A percentile compares a stretch with the other conserved stretches of the same genome.
Evolutionary conservation across 2,113 vertebrate species (phyloP).

Genomic region (Marmota flaviventris): DNA sequence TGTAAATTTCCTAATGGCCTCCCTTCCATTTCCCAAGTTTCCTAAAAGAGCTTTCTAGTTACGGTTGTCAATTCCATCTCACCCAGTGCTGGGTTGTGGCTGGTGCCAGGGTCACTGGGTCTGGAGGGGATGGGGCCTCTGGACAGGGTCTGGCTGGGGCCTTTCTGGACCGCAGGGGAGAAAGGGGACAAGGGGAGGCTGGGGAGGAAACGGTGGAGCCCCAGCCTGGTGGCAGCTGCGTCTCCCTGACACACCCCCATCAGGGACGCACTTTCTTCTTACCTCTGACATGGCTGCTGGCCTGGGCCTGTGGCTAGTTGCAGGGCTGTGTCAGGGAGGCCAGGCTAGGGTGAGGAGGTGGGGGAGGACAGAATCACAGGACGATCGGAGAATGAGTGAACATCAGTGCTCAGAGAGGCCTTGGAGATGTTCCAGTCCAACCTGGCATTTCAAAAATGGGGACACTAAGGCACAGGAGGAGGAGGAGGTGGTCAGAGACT

Average conservation of each 20-base stretch:
- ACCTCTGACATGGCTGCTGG: fast-evolving
- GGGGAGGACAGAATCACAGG: not conserved
- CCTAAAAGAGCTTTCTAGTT: conserved; percentile 85
- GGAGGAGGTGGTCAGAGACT: not conserved
- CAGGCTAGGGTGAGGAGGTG: not conserved
- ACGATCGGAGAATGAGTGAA: no score
- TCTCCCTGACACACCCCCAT: not conserved
- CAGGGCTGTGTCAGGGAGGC: not conserved
- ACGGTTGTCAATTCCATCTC: conserved; percentile 84
- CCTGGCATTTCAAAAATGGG: not conserved
- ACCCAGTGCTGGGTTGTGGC: conserved; percentile 67
- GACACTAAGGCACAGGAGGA: not conserved
- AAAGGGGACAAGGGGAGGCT: fast-evolving
- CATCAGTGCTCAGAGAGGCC: not conserved
- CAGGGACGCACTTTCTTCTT: not conserved
- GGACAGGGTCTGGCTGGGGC: not conserved
- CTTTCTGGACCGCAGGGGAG: not conserved
- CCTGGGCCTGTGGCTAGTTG: not conserved
- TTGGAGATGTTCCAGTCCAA: not conserved
- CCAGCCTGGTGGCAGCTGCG: not conserved
- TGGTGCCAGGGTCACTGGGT: conserved; percentile 32
- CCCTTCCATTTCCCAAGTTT: conserved; percentile 88
- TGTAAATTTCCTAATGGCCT: conserved; percentile 92
- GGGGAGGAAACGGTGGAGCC: no score
- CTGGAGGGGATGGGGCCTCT: not conserved